These are phyloP conservation scores for Ophiodon elongatus DNA, from an alignment of 2,113 vertebrate species.

Conservation along the genomic window DNA sequence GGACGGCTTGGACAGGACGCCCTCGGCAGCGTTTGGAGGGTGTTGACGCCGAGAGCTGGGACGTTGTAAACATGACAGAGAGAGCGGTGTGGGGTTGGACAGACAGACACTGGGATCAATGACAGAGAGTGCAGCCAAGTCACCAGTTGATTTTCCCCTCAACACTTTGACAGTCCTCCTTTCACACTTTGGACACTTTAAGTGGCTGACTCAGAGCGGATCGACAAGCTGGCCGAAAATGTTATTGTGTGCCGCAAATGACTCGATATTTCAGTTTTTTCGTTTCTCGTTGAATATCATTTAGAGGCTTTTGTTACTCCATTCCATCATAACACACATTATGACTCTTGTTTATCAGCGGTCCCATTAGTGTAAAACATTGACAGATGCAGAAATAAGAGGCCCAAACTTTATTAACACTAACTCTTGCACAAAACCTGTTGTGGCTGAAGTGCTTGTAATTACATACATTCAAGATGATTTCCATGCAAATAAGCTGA, in stretches of 20 bases:
- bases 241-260: slow-evolving; percentile 26
- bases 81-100: slow-evolving; percentile 32
- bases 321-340: slow-evolving; percentile 41
- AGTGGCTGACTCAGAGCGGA: slow-evolving; percentile 51
- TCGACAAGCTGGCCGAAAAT: slow-evolving; percentile 45
- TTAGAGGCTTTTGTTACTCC: slow-evolving; percentile 43
- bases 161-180: slow-evolving; percentile 62
- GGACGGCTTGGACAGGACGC: slow-evolving; percentile 50
- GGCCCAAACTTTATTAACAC: slow-evolving; percentile 13
- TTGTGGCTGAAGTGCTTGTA: slow-evolving; percentile 22
- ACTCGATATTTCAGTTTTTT: slow-evolving; percentile 30
- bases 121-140: slow-evolving; percentile 39
- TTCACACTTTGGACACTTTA: slow-evolving; percentile 73
- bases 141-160: slow-evolving; percentile 49
- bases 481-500: slow-evolving; percentile 34
- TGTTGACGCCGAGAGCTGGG: slow-evolving; percentile 38
- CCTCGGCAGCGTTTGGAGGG: slow-evolving; percentile 35
- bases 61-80: slow-evolving; percentile 67
- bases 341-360: slow-evolving; percentile 43
- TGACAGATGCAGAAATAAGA: slow-evolving; percentile 54
- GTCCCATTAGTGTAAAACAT: slow-evolving; percentile 49
- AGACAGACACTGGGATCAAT: slow-evolving; percentile 58
- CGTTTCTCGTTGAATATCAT: slow-evolving; percentile 36
- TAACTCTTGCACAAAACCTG: slow-evolving; percentile 27
- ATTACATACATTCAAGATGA: slow-evolving; percentile 52